Conservation (phyloP, 2,797 vertebrate species). For the Otolemur crassicaudatus region DNA sequence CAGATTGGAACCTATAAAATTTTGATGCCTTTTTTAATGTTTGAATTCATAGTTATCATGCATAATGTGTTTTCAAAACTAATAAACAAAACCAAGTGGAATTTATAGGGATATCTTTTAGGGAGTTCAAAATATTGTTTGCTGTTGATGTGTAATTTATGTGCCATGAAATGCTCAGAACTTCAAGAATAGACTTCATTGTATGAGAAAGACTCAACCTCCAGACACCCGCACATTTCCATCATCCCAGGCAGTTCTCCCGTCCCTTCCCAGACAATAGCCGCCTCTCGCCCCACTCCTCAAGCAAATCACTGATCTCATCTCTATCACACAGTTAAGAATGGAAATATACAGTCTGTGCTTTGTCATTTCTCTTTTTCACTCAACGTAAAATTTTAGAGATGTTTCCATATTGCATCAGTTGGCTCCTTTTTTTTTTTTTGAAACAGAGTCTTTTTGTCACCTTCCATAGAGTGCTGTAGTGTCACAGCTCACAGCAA, state of each 20-base stretch:
- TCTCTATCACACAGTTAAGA: not conserved
- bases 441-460: no score
- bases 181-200: not conserved
- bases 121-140: not conserved
- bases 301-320: not conserved
- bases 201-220: not conserved
- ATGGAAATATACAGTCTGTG: not conserved
- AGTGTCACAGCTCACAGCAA: no score
- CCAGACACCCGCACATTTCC: not conserved
- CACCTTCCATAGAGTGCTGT: no score
- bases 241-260: no score
- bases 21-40: not conserved
- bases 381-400: not conserved
- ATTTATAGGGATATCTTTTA: not conserved
- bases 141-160: not conserved
- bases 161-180: not conserved
- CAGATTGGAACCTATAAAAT: not conserved
- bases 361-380: not conserved
- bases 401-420: not conserved
- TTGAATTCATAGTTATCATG: not conserved
- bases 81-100: not conserved
- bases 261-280: not conserved
- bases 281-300: no score
- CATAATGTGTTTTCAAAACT: not conserved
- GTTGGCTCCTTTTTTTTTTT: not conserved